Base-by-base conservation (phyloP, 2,113 vertebrate species). In the Amphiprion percula region DNA sequence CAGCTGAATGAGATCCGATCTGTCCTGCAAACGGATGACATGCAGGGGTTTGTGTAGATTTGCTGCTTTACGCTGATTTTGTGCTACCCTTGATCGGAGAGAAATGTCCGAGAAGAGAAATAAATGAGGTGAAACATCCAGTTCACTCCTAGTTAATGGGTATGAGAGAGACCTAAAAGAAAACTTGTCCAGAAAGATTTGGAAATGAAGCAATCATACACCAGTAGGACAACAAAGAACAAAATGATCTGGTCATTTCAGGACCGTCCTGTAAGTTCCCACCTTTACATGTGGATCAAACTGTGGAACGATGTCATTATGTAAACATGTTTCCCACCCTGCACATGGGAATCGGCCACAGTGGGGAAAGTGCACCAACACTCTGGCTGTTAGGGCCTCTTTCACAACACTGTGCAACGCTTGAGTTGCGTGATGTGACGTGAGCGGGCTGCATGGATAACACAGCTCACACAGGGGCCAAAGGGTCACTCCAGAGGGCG, bases 361-460 rank as follows among this genome's bases (percentile, higher is more conserved):
- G n/a, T 1, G 5, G 11, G 33, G 55, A 64, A 55, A 63, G 2
- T 59, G 33, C 59, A 5, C 47, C 15, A 50, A 46, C 33, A 64
- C 59, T 23, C n/a, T 68, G 33, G 64, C 14, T 24, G n/a, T 37
- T 0, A 0, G 15, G 81, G 63, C 62, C 64, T 84, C 85, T 85
- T 80, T 84, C 84, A 87, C 63, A 84, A 33, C 39, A 2, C 50
- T 85, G 84, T 84, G 72, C 90, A 89, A 88, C 91, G 65, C 86
- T 68, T 11, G 37, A 66, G 30, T 49, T 41, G 16, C 4, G 11
- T 54, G 53, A 64, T 76, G 41, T 78, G 66, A 68, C 8, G 6
- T 33, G 49, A 56, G 30, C 67, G 39, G 59, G 15, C 60, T 64
- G 58, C 47, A 50, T 67, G 64, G 63, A 66, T 68, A 62, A 59